These are phyloP conservation scores for Lasioglossum albipes DNA, from an alignment of 1,140 invertebrate species.

Conservation along the genomic window DNA sequence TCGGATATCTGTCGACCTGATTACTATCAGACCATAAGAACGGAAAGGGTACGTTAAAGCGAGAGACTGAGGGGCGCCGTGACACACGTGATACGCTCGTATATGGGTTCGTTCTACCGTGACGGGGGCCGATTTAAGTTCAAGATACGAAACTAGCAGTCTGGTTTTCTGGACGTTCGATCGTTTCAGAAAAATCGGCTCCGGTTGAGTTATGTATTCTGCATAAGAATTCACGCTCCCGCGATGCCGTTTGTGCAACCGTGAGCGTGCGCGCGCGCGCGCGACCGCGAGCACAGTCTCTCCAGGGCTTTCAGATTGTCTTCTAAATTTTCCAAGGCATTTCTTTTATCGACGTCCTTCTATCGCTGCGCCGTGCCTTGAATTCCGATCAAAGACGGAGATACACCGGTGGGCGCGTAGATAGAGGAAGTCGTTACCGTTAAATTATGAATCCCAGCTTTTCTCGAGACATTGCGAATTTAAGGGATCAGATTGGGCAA, in stretches of 20 bases:
- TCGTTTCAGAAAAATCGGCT: neutral
- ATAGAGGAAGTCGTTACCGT: neutral
- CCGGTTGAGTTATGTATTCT: neutral
- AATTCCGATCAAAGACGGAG: constrained; percentile 22
- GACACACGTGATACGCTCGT: constrained; percentile 52
- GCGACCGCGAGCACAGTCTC: too few species aligned
- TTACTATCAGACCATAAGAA: constrained; percentile 55
- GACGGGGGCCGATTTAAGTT: constrained; percentile 55
- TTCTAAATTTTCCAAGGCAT: constrained; percentile 21
- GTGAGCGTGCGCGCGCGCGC: neutral
- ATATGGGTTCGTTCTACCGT: constrained; percentile 54
- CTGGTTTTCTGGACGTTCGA: constrained; percentile 7
- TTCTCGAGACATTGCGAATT: neutral
- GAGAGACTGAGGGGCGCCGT: constrained; percentile 45
- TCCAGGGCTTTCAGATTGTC: constrained; percentile 7
- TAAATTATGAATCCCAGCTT: neutral
- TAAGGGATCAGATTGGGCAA: constrained; percentile 1
- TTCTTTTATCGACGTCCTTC: constrained; percentile 1
- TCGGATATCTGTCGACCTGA: constrained; percentile 48
- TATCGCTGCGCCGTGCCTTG: neutral
- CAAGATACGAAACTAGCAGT: constrained; percentile 46
- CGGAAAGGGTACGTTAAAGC: constrained; percentile 38
- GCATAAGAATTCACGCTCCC: neutral
- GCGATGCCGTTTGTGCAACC: constrained; percentile 14
- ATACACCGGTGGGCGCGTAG: neutral